These are phyloP conservation scores for Drymodes brunneopygia DNA, from an alignment of 2,113 vertebrate species.

Conservation along the genomic window DNA sequence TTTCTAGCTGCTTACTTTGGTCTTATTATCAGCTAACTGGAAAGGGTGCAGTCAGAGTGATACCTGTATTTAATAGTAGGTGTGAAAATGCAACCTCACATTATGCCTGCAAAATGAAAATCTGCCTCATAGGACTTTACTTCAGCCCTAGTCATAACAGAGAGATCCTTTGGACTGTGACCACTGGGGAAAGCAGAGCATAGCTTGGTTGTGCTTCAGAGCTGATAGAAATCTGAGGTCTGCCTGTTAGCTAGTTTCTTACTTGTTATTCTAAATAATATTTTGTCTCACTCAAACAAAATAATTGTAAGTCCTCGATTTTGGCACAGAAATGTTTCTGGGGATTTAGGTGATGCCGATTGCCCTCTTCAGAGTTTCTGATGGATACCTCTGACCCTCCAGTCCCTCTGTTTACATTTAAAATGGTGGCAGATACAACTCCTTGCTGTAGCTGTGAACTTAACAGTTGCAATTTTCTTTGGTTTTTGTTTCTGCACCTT, in stretches of 20 bases:
- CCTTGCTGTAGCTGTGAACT: background rate
- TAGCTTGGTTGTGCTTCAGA: background rate
- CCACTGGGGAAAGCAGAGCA: background rate
- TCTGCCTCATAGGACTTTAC: background rate
- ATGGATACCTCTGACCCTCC: background rate
- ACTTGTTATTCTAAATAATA: background rate
- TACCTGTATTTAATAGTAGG: background rate
- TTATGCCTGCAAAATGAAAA: background rate
- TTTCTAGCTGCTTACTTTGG: background rate
- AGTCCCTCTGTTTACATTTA: background rate
- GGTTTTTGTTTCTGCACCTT: conserved; percentile 4
- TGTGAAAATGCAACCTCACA: background rate
- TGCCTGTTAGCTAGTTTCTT: background rate
- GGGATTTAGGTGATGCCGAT: background rate
- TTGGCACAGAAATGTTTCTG: background rate
- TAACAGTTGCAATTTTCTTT: background rate
- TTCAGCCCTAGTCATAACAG: background rate
- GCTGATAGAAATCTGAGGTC: background rate
- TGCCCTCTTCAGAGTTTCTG: background rate
- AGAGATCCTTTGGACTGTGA: background rate
- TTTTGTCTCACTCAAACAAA: background rate
- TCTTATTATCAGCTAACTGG: background rate
- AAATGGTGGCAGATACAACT: background rate
- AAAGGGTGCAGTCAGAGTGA: background rate
- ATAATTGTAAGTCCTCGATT: background rate